phyloP scores from a whole-genome alignment of 2,888 invertebrate species.

The Dendrolimus pini region DNA sequence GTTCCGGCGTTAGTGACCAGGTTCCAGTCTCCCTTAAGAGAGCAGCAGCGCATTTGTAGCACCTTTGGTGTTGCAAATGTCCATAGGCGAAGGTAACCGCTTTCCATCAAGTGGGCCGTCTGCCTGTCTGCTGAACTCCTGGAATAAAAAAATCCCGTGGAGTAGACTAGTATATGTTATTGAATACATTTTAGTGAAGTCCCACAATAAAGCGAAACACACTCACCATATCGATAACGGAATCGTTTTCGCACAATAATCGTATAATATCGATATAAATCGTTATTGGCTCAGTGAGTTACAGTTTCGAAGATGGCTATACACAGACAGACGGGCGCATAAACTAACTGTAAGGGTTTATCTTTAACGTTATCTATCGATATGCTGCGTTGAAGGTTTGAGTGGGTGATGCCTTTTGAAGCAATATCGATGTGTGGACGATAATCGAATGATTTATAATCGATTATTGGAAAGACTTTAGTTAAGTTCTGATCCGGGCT shows the following conservation, averaged over 20 bases:
- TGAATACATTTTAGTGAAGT: no score
- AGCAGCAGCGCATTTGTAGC: no score
- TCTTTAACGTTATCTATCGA: conserved; percentile 49
- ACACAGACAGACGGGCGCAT: conserved; percentile 62
- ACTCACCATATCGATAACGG: background rate
- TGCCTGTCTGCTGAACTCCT: no score
- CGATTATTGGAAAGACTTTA: background rate
- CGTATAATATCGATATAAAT: conserved; percentile 63
- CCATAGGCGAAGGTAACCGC: no score
- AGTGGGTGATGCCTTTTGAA: conserved; percentile 34
- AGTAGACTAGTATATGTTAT: no score
- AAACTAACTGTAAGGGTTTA: conserved; percentile 53
- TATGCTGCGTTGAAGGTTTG: conserved; percentile 38
- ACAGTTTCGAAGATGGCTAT: conserved; percentile 60
- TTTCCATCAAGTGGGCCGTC: no score
- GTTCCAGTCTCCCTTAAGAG: no score
- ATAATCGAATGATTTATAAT: background rate
- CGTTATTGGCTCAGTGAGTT: conserved; percentile 67
- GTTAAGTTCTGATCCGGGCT: background rate
- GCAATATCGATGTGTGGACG: background rate
- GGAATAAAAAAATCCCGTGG: no score
- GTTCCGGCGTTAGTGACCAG: no score
- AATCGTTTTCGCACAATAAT: conserved; percentile 58
- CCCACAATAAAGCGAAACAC: background rate
- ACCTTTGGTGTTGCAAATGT: no score